Conservation (phyloP, 1,140 invertebrate genomes). For the Panulirus ornatus region DNA sequence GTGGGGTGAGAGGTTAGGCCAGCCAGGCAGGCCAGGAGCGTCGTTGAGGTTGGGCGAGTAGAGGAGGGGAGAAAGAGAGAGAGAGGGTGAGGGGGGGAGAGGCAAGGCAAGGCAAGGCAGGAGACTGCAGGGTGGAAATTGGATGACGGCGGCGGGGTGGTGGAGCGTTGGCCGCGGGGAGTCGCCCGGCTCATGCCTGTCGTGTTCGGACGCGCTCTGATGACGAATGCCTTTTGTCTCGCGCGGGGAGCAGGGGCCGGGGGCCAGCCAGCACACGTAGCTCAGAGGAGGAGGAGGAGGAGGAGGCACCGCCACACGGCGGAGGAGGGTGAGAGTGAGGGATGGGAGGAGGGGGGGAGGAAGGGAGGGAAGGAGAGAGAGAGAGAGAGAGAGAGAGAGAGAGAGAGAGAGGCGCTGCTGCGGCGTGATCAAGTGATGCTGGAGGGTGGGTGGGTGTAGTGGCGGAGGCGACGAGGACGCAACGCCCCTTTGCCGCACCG, state of each 20-base stretch:
- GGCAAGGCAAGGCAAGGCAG: background rate
- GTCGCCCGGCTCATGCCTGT: constrained; percentile 40
- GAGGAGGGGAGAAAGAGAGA: background rate
- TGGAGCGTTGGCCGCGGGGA: constrained; percentile 9
- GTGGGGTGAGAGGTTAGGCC: too few species aligned
- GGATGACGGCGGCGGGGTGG: background rate
- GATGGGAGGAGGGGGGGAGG: background rate
- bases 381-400: background rate
- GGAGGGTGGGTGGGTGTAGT: background rate
- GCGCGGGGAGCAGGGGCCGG: constrained; percentile 20
- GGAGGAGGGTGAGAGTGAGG: background rate
- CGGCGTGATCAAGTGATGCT: constrained; percentile 1
- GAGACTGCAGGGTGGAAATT: background rate
- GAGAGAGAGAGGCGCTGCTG: background rate
- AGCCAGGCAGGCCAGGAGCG: too few species aligned
- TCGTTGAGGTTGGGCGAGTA: too few species aligned
- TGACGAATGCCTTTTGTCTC: constrained; percentile 65
- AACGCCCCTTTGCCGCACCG: background rate
- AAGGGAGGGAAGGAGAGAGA: background rate
- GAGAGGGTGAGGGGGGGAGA: background rate
- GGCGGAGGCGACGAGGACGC: background rate
- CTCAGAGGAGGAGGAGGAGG: background rate
- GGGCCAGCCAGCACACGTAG: constrained; percentile 3
- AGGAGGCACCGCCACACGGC: too few species aligned
- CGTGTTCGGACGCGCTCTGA: constrained; percentile 59